Evolutionary conservation across 2,113 vertebrate genomes (phyloP), one percentile per base, ranked within the genome.

Genomic region (Poeciliopsis prolifica): DNA sequence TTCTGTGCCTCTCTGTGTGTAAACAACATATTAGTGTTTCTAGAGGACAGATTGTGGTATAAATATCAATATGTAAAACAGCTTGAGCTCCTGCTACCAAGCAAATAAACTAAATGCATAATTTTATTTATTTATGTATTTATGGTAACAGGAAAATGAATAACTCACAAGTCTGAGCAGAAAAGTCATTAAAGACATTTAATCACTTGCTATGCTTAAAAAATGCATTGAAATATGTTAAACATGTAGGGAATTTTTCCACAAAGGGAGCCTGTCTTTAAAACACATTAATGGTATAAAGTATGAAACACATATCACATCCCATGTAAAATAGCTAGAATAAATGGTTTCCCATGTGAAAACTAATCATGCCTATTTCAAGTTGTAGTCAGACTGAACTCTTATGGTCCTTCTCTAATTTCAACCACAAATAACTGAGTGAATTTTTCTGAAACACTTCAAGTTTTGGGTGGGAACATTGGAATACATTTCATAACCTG

Each of bases 11-110:
- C 28, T 37, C 58, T 73, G 29, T 44, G 30, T 68, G 31, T 35
- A 63, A 64, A 64, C 68, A 30, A 40, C 22, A 19, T 76, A 67
- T 44, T 70, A 72, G 68, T 61, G 69, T 69, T 72, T 61, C 69
- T 40, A 28, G 48, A 65, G 66, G 79, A 88, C 83, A 86, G 84
- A 87, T 88, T 86, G 82, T 65, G 71, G 71, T n/a, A 5, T 70
- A 60, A 64, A 84, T 87, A 84, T 87, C 65, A 83, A 75, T 51
- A 78, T 40, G 61, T 66, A 78, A 61, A 84, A 73, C 87, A 88
- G 86, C 89, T 86, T 79, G 76, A 65, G 76, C 54, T 81, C 74
- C 74, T 79, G 72, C 74, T 75, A 78, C 79, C 62, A 35, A 84
- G 70, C 70, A 81, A 85, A 86, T 61, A 79, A 71, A 78, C 77